Evolutionary conservation across 1,140 invertebrate genomes (phyloP), one percentile per base, ranked within the genome.

Genomic region (Cryptotermes secundus): DNA sequence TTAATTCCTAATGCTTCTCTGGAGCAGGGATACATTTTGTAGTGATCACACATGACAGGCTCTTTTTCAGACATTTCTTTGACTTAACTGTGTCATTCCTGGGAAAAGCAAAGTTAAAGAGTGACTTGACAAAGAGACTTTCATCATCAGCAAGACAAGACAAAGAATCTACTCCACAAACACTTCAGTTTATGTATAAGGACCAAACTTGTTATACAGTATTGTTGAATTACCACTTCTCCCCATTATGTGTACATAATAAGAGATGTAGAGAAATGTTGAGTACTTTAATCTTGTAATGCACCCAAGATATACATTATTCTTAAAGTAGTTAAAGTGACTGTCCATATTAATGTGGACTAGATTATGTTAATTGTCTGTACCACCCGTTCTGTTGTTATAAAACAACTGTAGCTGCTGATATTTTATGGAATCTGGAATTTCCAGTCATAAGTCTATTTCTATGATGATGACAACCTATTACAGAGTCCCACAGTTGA

Each of bases 71-170:
- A 59, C 79, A 16, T 12, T 24, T 42, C 38, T 83, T 19, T 83
- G n/a, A 3, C 14, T 59, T 83, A 7, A 42, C 16, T 31, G 22
- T 53, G 24, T 24, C 14, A 83, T 82, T 81, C 84, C 84, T 82
- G 45, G 45, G 84, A 80, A 82, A 85, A 82, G 84, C 80, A 82
- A 85, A 72, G 84, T 31, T 85, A 85, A 0, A 45, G 59, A 45
- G 84, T 79, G 59, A 85, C 84, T n/a, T 72, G 59, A 16, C 6
- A 14, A 72, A 72, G 26, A 72, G 0, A 7, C 14, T 72, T 72
- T 9, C 26, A n/a, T 72, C 26, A 6, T 31, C 26, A 82, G 81
- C 53, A 82, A 19, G 16, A 38, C 42, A 82, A 59, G 31, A 59
- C 42, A 38, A 82, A 24, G 31, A 82, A 82, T 49, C 9, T 53